A percentile compares a stretch with the other conserved stretches of the same genome.
Conservation (phyloP, 2,113 vertebrate genomes). For the Myotis lucifugus region DNA sequence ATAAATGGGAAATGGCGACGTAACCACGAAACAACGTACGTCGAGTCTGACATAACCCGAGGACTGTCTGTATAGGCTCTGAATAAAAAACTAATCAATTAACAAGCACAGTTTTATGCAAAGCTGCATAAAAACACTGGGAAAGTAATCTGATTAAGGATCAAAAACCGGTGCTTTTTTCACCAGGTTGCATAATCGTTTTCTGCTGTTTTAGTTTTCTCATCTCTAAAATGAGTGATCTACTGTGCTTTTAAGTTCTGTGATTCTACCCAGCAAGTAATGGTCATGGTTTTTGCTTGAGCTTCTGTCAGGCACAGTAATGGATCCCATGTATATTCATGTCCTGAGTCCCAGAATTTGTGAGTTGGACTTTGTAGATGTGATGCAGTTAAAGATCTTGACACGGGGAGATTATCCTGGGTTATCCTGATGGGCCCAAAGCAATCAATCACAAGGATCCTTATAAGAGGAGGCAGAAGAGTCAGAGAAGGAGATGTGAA, state of each 20-base stretch:
- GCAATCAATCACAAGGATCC: neutral
- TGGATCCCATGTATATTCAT: neutral
- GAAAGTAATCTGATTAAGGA: neutral
- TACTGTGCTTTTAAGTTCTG: neutral
- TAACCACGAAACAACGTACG: too few relatives aligned
- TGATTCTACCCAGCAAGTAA: neutral
- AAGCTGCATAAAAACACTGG: neutral
- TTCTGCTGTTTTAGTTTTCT: neutral
- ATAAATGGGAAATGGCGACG: too few relatives aligned
- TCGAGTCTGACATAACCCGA: too few relatives aligned
- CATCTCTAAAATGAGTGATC: neutral
- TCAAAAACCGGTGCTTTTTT: neutral
- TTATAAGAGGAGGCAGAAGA: neutral
- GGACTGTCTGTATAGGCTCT: neutral
- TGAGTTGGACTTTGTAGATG: neutral
- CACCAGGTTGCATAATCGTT: neutral
- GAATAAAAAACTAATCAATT: slow-evolving; percentile 2
- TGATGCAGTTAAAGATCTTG: neutral
- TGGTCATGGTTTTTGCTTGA: neutral
- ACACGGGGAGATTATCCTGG: neutral
- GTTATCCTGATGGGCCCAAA: neutral
- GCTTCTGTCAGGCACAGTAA: neutral
- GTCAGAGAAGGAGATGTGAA: neutral
- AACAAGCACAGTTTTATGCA: neutral
- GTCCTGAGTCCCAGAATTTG: neutral